A percentile compares a stretch with the other conserved stretches of the same genome.
Evolutionary conservation across 30 jellyfish, hydroid and myxozoan genomes (phyloP).

Genomic region (Hydractinia echinata): DNA sequence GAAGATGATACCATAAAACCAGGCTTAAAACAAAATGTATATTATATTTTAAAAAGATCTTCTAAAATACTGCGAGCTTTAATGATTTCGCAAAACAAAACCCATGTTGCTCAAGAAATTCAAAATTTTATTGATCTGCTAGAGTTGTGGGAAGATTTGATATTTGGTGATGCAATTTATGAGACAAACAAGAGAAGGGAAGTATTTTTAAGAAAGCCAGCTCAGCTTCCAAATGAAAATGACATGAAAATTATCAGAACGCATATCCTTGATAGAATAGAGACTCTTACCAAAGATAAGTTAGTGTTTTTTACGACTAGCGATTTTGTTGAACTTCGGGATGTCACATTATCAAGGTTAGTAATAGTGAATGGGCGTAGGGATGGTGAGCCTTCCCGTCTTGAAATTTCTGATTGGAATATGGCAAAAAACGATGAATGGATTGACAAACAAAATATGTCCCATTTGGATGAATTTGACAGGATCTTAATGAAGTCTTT

Average conservation of each 20-base stretch:
- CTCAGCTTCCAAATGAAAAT: conserved; percentile 24
- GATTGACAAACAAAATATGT: too few relatives aligned
- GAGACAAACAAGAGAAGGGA: conserved; percentile 12
- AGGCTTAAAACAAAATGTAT: conserved; percentile 24
- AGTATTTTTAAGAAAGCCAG: conserved; percentile 9
- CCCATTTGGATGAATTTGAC: too few relatives aligned
- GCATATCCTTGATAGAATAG: conserved; percentile 9
- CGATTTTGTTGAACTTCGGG: conserved; percentile 26
- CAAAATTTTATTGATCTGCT: conserved; percentile 16
- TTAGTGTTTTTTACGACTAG: conserved; percentile 16
- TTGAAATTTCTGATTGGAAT: background rate
- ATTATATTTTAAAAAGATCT: conserved; percentile 16
- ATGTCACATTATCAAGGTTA: conserved; percentile 22
- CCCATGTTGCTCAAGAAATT: conserved; percentile 7
- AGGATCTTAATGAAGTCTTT: too few relatives aligned
- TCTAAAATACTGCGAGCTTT: conserved; percentile 11
- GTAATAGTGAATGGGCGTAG: conserved; percentile 20
- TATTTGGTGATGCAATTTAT: conserved; percentile 34
- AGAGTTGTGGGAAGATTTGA: conserved; percentile 13
- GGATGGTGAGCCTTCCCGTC: conserved; percentile 21
- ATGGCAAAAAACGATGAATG: background rate
- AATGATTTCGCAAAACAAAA: background rate
- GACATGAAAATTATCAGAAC: conserved; percentile 7
- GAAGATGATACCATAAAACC: conserved; percentile 21
- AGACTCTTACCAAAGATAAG: background rate